A percentile compares a stretch with the other conserved stretches of the same genome.
These are phyloP conservation scores for Dromius quadrimaculatus DNA, from an alignment of 2,888 invertebrate genomes.

Conservation along the genomic window DNA sequence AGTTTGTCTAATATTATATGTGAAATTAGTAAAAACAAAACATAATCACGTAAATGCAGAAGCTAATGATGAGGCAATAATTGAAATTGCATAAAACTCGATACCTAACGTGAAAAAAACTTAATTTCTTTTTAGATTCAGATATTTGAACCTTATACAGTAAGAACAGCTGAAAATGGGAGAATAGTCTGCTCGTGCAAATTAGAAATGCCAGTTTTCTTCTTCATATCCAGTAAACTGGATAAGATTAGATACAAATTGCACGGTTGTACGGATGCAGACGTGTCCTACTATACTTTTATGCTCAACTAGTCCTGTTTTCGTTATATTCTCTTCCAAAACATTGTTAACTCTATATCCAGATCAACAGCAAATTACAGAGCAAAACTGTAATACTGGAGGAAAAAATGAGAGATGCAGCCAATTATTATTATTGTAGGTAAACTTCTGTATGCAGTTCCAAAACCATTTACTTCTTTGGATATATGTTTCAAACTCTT, in stretches of 20 bases:
- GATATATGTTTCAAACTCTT: conserved; percentile 29
- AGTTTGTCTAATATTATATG: not conserved
- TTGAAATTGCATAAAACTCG: too few species aligned
- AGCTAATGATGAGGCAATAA: not conserved
- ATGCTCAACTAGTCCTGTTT: too few species aligned
- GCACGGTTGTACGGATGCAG: too few species aligned
- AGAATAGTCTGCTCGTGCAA: not conserved
- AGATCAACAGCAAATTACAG: not conserved
- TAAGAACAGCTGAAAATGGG: not conserved
- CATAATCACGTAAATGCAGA: not conserved
- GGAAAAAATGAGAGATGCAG: not conserved
- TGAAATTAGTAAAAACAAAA: not conserved
- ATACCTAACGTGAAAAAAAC: not conserved
- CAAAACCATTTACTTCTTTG: not conserved
- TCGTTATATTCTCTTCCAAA: too few species aligned
- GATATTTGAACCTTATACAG: conserved; percentile 4
- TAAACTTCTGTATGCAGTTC: not conserved
- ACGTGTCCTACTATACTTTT: too few species aligned
- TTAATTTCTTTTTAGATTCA: not conserved
- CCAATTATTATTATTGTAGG: not conserved
- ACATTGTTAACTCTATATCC: not conserved
- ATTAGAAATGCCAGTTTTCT: conserved; percentile 2
- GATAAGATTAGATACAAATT: too few species aligned
- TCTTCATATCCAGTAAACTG: not conserved
- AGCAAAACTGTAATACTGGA: not conserved